Conservation (phyloP, 2,797 vertebrate genomes). For the Xyrichtys novacula region DNA sequence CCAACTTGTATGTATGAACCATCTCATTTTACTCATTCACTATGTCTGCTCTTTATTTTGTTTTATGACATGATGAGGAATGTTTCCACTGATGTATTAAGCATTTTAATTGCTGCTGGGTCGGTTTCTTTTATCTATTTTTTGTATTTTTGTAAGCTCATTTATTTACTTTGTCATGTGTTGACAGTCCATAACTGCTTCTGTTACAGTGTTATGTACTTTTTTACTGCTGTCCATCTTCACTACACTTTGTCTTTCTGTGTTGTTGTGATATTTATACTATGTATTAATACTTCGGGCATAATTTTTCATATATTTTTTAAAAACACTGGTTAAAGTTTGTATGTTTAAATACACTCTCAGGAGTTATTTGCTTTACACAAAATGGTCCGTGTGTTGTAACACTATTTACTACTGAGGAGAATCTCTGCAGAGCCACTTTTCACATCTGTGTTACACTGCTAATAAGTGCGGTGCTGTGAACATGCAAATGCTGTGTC, state of each 20-base stretch:
- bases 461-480: slow-evolving; percentile 61
- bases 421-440: slow-evolving; percentile 46
- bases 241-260: slow-evolving; percentile 38
- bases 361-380: slow-evolving; percentile 66
- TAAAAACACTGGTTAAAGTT: slow-evolving; percentile 34
- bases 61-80: slow-evolving; percentile 25
- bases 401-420: slow-evolving; percentile 51
- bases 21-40: background rate
- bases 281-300: slow-evolving; percentile 18
- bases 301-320: slow-evolving; percentile 18
- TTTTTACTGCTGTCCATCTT: slow-evolving; percentile 17
- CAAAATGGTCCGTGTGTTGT: slow-evolving; percentile 36
- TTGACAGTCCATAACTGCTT: slow-evolving; percentile 27
- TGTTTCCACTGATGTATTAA: slow-evolving; percentile 40
- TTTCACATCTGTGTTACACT: slow-evolving; percentile 60
- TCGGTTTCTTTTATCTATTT: slow-evolving; percentile 8
- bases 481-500: slow-evolving; percentile 55
- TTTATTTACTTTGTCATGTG: slow-evolving; percentile 27
- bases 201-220: slow-evolving; percentile 23
- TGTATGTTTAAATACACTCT: slow-evolving; percentile 56
- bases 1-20: slow-evolving; percentile 21
- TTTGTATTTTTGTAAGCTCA: slow-evolving; percentile 34
- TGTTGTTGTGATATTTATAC: slow-evolving; percentile 44
- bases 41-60: slow-evolving; percentile 33
- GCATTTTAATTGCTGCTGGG: slow-evolving; percentile 32